Base-by-base conservation (phyloP, 1,140 invertebrate genomes). In the Monochamus saltuarius region DNA sequence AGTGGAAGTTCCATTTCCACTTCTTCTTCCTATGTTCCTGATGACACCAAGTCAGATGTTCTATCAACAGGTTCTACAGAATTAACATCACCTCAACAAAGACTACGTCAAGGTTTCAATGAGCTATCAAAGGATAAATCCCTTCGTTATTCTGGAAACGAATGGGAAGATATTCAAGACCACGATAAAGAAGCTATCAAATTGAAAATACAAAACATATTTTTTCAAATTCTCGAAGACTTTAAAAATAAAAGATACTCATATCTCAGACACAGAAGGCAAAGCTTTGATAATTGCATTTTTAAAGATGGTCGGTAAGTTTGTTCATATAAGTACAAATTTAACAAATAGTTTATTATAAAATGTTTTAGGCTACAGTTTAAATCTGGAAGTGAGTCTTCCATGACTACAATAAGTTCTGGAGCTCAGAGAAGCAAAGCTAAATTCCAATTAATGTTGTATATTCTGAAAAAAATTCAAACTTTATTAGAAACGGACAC, bases 361-460 rank as follows among this genome's bases (percentile, higher is more conserved):
- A n/a, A n/a, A n/a, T n/a, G n/a, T n/a, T 37, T 7, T 4, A 35
- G 35, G 14, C 40, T 52, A 37, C 37, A 49, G 8, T 53, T 53
- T 11, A 58, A 58, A 14, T 22, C 42, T 39, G 16, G 35, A 22
- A 8, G 34, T 39, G 47, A 47, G 13, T 36, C 50, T 14, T 29
- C 42, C 4, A 49, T 59, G 17, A 37, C 46, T 22, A 34, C 36
- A 7, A 37, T 47, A 7, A 46, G 36, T 47, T 38, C 51, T 7
- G 55, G 11, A 53, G 43, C 11, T 14, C 16, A 56, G 17, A 46
- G 19, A 22, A 56, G 53, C 37, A 16, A 40, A 38, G 37, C 34
- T n/a, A 61, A 43, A 37, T 65, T 65, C n/a, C 61, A 65, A 45
- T 22, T 59, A 35, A 59, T 59, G 17, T 56, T 65, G 35, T 62